A percentile compares a stretch with the other conserved stretches of the same genome.
phyloP scores from a whole-genome alignment of 2,888 invertebrate species.

The Acronicta leporina region DNA sequence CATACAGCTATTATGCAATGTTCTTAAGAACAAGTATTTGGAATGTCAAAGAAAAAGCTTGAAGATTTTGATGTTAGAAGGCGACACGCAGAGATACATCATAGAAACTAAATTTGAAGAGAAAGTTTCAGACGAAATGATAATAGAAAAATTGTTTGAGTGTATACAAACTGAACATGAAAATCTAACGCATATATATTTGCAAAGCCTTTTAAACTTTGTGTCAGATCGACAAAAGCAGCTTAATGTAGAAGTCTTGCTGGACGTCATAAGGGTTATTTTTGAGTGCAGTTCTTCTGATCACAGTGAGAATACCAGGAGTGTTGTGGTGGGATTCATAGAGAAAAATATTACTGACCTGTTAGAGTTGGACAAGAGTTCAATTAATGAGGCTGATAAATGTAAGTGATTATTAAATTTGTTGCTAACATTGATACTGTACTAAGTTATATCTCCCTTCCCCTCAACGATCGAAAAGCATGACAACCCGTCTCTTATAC shows the following conservation, averaged over 20 bases:
- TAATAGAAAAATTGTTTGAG: slow-evolving; percentile 64
- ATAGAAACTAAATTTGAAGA: slow-evolving; percentile 52
- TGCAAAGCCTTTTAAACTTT: slow-evolving; percentile 69
- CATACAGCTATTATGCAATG: slow-evolving; percentile 58
- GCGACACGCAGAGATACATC: slow-evolving; percentile 66
- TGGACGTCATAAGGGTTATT: slow-evolving; percentile 66
- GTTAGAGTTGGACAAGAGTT: slow-evolving; percentile 42
- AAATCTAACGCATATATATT: slow-evolving; percentile 73
- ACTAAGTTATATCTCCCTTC: too few relatives aligned
- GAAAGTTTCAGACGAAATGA: slow-evolving; percentile 51
- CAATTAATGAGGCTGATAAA: slow-evolving; percentile 55
- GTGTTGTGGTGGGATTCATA: slow-evolving; percentile 69
- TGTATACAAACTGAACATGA: slow-evolving; percentile 71
- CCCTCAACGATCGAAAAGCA: too few relatives aligned
- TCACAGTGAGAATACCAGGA: slow-evolving; percentile 65
- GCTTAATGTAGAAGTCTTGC: slow-evolving; percentile 43
- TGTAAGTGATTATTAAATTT: slow-evolving; percentile 64
- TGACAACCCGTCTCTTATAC: too few relatives aligned
- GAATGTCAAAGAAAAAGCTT: slow-evolving; percentile 77
- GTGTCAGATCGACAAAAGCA: slow-evolving; percentile 57
- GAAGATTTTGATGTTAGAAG: slow-evolving; percentile 67
- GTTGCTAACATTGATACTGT: too few relatives aligned
- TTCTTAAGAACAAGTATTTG: slow-evolving; percentile 65
- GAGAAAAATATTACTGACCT: slow-evolving; percentile 60
- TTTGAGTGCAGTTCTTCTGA: slow-evolving; percentile 71